Evolutionary conservation across 2,797 vertebrate genomes (phyloP).

Genomic region (Parauchenoglanis punctatus): DNA sequence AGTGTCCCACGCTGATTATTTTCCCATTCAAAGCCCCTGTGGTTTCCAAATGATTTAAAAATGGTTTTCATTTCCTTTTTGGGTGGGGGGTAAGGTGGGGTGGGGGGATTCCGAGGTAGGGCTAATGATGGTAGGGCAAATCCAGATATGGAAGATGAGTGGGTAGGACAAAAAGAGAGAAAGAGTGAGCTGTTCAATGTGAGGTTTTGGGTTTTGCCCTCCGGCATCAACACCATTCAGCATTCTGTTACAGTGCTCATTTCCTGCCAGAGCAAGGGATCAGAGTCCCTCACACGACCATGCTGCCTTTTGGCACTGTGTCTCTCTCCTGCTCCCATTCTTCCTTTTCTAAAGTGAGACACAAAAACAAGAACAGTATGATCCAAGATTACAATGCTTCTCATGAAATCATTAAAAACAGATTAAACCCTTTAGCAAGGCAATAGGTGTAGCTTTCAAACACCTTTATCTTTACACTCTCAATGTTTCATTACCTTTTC

Average conservation of each 20-base stretch:
- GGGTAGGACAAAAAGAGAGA: conserved; percentile 34
- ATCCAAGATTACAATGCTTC: conserved; percentile 12
- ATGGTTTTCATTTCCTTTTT: conserved; percentile 64
- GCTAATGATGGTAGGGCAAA: conserved; percentile 44
- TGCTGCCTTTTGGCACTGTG: conserved; percentile 25
- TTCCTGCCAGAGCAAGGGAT: conserved; percentile 52
- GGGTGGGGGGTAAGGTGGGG: conserved; percentile 20
- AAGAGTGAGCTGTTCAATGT: conserved; percentile 39
- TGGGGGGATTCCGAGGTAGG: not conserved
- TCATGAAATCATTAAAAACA: conserved; percentile 16
- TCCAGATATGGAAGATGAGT: conserved; percentile 49
- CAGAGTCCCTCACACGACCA: conserved; percentile 42
- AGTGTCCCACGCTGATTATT: conserved; percentile 58
- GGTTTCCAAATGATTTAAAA: conserved; percentile 64
- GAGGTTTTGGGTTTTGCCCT: conserved; percentile 52
- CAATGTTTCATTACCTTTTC: not conserved
- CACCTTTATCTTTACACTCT: not conserved
- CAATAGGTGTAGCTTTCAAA: not conserved
- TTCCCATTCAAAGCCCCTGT: conserved; percentile 59
- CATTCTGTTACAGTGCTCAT: conserved; percentile 58
- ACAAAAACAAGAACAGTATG: conserved; percentile 6
- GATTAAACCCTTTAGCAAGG: not conserved
- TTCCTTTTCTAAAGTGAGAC: conserved; percentile 12
- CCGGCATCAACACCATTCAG: conserved; percentile 45
- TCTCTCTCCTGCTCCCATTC: conserved; percentile 4